Base-by-base conservation (phyloP, 2,113 vertebrate genomes). In the Ammodramus savannarum region DNA sequence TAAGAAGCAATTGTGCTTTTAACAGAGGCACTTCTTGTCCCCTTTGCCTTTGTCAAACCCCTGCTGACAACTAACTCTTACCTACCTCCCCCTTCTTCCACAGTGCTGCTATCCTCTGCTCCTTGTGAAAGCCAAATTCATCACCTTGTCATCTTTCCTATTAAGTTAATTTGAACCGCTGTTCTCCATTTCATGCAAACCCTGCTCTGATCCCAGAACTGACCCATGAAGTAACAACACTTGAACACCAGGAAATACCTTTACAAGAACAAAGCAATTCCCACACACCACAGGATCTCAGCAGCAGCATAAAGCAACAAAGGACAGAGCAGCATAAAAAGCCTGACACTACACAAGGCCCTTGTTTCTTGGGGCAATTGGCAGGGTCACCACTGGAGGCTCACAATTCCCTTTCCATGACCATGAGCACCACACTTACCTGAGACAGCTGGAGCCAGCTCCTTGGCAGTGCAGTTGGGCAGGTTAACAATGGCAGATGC, bases 401-500 rank as follows among this genome's bases (percentile, higher is more conserved):
- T 20, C 55, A 11, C 3, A 34, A 59, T 26, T 39, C 41, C 51
- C 59, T 79, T 0, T 0, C 13, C 25, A 44, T 1, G 46, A 13
- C 49, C 15, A 4, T 3, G 6, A 72, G 52, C 1, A 3, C 12
- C 26, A 9, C 67, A 48, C 18, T 94, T 89, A 98, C 98, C 98
- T 5, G 98, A 98, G 83, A 98, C 98, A 14, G 98, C 98, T 0
- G 98, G 98, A 41, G 98, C 98, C 93, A 98, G 79, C 89, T 98
- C 98, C 71, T 98, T 98, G 88, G 98, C 98, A 15, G 98, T 98
- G 96, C 98, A 98, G 93, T 96, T 98, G 18, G 98, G 98, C 85
- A 98, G 94, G 55, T 98, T 98, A 81, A 98, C 96, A 0, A 98
- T 98, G 95, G 98, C 98, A 3, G 98, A 98, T 36, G 98, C 98